These are phyloP conservation scores for Drosophila fulvimacula DNA, from an alignment of 2,888 invertebrate genomes.

Conservation along the genomic window DNA sequence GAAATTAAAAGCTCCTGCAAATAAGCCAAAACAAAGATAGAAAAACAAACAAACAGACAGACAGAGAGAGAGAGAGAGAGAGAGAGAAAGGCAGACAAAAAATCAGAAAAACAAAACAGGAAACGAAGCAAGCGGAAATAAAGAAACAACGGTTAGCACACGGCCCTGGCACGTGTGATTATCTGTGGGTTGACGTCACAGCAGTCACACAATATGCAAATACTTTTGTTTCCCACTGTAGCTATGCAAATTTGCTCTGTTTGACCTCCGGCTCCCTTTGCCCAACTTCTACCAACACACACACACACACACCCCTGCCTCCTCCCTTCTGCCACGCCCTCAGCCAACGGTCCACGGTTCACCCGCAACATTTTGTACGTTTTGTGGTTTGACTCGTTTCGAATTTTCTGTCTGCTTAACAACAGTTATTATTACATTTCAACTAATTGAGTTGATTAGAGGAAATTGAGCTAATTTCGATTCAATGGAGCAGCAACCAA, in stretches of 20 bases:
- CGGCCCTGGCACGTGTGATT: constrained; percentile 60
- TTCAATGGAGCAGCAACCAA: constrained; percentile 35
- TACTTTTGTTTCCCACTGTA: constrained; percentile 56
- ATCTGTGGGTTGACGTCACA: constrained; percentile 53
- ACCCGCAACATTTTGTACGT: constrained; percentile 52
- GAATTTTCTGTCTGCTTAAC: constrained; percentile 55
- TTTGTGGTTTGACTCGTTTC: constrained; percentile 56
- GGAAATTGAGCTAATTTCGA: constrained; percentile 60
- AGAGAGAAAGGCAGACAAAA: not conserved
- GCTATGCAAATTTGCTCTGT: constrained; percentile 64
- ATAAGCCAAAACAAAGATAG: constrained; percentile 41
- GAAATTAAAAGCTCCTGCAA: constrained; percentile 72
- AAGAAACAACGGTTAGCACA: constrained; percentile 53
- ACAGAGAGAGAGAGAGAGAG: not conserved
- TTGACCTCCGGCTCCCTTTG: not conserved
- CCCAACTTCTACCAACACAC: not conserved
- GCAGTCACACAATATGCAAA: constrained; percentile 72
- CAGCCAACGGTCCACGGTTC: not conserved
- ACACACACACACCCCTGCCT: constrained; percentile 3
- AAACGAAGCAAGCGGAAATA: constrained; percentile 56
- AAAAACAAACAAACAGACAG: constrained; percentile 15
- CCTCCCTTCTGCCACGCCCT: not conserved
- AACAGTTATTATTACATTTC: constrained; percentile 72
- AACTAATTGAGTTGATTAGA: constrained; percentile 77
- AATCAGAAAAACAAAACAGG: constrained; percentile 8